phyloP scores from a whole-genome alignment of 2,888 invertebrate genomes.

The Lacanobia oleracea region DNA sequence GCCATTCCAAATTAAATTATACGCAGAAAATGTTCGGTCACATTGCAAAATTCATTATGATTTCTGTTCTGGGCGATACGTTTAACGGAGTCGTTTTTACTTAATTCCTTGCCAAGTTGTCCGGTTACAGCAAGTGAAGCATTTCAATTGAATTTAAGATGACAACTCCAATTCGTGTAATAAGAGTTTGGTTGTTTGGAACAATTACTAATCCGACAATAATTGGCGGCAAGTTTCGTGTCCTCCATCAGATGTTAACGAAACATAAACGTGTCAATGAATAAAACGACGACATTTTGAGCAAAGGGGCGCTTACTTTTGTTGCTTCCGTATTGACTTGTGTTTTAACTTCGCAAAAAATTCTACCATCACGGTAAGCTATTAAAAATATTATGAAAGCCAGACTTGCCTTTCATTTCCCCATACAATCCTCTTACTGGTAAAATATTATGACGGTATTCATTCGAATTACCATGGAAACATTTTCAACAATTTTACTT shows the following conservation, averaged over 20 bases:
- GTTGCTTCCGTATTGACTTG: slow-evolving; percentile 3
- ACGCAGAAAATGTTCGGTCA: slow-evolving; percentile 84
- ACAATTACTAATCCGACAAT: slow-evolving; percentile 65
- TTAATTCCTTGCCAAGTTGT: slow-evolving; percentile 75
- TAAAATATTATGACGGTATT: slow-evolving; percentile 17
- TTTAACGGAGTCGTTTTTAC: slow-evolving; percentile 73
- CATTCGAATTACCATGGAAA: slow-evolving; percentile 17
- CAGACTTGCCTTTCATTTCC: slow-evolving; percentile 9
- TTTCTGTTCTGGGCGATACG: slow-evolving; percentile 76
- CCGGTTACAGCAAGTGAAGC: slow-evolving; percentile 66
- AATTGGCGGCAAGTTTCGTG: slow-evolving; percentile 60
- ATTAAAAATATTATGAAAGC: slow-evolving; percentile 18
- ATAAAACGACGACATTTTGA: slow-evolving; percentile 38
- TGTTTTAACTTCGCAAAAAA: slow-evolving; percentile 3
- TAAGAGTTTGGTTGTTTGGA: slow-evolving; percentile 68
- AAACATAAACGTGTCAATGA: slow-evolving; percentile 41
- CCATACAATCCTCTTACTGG: slow-evolving; percentile 2
- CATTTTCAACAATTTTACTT: slow-evolving; percentile 10
- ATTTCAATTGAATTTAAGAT: slow-evolving; percentile 69
- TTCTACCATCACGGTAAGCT: not conserved
- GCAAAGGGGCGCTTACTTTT: not conserved
- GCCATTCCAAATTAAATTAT: slow-evolving; percentile 89
- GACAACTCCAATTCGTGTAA: slow-evolving; percentile 68
- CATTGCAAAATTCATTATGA: slow-evolving; percentile 83
- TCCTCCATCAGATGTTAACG: slow-evolving; percentile 43